Percentiles rank a stretch among this genome's conserved stretches.
phyloP scores from a whole-genome alignment of 2,797 vertebrate genomes.

The Naso thynnoides region DNA sequence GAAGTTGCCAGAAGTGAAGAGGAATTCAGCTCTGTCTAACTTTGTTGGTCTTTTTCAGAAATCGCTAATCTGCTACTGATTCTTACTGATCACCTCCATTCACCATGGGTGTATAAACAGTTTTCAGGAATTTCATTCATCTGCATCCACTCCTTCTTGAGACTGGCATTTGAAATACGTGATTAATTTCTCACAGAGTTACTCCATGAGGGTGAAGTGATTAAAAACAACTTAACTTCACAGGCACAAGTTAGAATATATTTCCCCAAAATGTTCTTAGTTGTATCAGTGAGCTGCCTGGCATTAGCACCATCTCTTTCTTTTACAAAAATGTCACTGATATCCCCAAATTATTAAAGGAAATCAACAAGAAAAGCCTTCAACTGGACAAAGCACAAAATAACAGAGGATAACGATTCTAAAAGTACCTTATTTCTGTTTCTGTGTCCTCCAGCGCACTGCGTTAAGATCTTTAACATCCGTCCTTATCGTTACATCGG shows the following conservation, averaged over 20 bases:
- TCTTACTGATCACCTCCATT: not conserved
- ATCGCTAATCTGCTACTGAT: not conserved
- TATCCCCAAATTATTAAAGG: not conserved
- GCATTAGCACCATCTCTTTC: not conserved
- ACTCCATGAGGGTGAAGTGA: not conserved
- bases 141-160: not conserved
- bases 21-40: too few species aligned
- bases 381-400: not conserved
- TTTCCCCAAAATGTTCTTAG: not conserved
- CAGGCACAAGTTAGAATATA: not conserved
- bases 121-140: not conserved
- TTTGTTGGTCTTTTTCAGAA: not conserved
- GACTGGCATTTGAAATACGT: not conserved
- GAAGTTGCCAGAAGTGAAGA: not conserved
- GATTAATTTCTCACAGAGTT: not conserved
- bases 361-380: not conserved
- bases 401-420: not conserved
- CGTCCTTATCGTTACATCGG: slow-evolving; percentile 82
- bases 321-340: not conserved
- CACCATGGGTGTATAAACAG: not conserved
- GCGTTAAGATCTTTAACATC: slow-evolving; percentile 88
- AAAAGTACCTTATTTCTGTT: not conserved
- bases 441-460: slow-evolving; percentile 74
- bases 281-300: not conserved
- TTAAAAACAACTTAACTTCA: not conserved